These are phyloP conservation scores for Charadrius vociferus DNA, from an alignment of 2,113 vertebrate genomes.

Conservation along the genomic window DNA sequence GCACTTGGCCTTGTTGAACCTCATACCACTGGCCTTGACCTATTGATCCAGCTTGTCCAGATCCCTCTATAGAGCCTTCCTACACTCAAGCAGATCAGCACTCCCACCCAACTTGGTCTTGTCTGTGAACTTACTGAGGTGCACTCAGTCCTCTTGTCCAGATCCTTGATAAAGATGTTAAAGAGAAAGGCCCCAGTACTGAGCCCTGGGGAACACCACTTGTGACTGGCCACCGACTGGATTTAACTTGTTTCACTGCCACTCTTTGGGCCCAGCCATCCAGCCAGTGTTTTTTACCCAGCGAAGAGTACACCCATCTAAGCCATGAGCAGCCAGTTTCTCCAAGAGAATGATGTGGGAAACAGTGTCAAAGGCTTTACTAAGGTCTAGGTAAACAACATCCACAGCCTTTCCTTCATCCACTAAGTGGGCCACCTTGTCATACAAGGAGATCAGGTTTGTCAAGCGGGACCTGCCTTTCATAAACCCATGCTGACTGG, in stretches of 20 bases:
- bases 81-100: neutral
- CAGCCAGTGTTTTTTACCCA: neutral
- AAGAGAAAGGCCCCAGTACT: neutral
- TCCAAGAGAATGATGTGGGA: neutral
- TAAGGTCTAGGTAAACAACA: neutral
- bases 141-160: accelerated
- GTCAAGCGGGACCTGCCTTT: neutral
- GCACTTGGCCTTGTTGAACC: neutral
- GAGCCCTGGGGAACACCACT: neutral
- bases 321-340: neutral
- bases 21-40: neutral
- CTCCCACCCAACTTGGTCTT: neutral
- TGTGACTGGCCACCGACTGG: accelerated
- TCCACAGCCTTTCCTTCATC: neutral
- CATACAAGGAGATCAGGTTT: neutral
- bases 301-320: accelerated
- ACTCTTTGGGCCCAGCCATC: too few species aligned
- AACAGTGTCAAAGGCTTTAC: neutral
- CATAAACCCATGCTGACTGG: neutral
- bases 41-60: neutral
- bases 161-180: neutral
- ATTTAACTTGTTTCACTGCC: neutral
- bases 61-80: neutral
- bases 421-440: neutral
- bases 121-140: neutral